Conservation (phyloP, 2,888 invertebrate species). For the Desoria tigrina region DNA sequence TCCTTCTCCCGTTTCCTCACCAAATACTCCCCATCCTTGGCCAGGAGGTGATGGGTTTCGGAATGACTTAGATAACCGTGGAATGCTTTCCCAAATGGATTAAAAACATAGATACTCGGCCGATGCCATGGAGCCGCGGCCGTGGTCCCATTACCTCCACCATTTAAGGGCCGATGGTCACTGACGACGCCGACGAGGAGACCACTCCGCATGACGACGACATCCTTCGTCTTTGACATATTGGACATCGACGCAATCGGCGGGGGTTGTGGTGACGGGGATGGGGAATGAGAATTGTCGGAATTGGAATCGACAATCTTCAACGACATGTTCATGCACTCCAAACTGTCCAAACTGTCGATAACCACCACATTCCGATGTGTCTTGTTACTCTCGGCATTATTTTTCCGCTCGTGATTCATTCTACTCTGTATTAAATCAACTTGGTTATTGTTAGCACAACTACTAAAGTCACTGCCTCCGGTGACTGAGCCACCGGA, state of each 20-base stretch:
- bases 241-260: slow-evolving; percentile 22
- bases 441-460: too few species aligned
- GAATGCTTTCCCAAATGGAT: slow-evolving; percentile 57
- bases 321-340: too few species aligned
- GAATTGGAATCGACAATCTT: slow-evolving; percentile 13
- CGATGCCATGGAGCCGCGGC: slow-evolving; percentile 35
- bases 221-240: slow-evolving; percentile 18
- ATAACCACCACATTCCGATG: too few species aligned
- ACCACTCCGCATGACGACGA: neutral
- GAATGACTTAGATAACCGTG: slow-evolving; percentile 52
- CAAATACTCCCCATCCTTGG: slow-evolving; percentile 50
- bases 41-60: slow-evolving; percentile 43
- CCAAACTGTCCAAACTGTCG: too few species aligned
- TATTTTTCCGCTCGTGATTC: too few species aligned
- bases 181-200: slow-evolving; percentile 16
- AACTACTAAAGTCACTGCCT: too few species aligned
- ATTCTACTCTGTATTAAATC: too few species aligned
- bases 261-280: slow-evolving; percentile 25
- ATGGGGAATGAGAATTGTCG: slow-evolving; percentile 33
- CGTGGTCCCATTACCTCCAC: slow-evolving; percentile 20
- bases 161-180: slow-evolving; percentile 17
- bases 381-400: too few species aligned
- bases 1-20: slow-evolving; percentile 47
- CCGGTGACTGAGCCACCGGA: neutral
- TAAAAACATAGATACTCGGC: slow-evolving; percentile 56